These are phyloP conservation scores for Mormyrops attenuatus DNA, from an alignment of 2,797 vertebrate genomes.

Conservation along the genomic window DNA sequence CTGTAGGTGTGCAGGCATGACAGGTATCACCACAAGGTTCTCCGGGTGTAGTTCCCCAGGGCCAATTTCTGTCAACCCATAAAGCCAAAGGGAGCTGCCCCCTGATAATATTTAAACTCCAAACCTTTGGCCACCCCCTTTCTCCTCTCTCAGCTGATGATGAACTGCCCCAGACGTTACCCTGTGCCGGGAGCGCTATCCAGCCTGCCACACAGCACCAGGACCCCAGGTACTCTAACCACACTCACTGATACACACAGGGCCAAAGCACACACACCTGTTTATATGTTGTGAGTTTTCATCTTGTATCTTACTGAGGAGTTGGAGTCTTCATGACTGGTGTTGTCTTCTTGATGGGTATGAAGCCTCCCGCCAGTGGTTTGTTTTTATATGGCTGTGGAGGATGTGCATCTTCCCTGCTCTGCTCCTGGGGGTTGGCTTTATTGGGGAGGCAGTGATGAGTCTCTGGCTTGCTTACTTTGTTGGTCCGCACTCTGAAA, in stretches of 20 bases:
- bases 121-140: not conserved
- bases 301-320: not conserved
- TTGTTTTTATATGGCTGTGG: not conserved
- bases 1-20: not conserved
- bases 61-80: not conserved
- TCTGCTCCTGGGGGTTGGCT: not conserved
- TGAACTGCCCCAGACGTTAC: slow-evolving; percentile 67
- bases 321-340: not conserved
- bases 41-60: not conserved
- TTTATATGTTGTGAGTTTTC: not conserved
- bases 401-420: not conserved
- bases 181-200: slow-evolving; percentile 67
- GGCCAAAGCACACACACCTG: not conserved
- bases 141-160: slow-evolving; percentile 51
- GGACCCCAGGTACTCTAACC: slow-evolving; percentile 36
- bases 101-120: not conserved
- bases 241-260: not conserved
- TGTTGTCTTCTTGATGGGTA: not conserved
- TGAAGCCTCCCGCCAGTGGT: not conserved
- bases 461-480: not conserved
- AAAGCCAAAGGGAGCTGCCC: not conserved
- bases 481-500: not conserved
- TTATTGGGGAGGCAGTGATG: not conserved
- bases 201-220: slow-evolving; percentile 55
- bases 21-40: not conserved